A percentile compares a stretch with the other conserved stretches of the same genome.
Evolutionary conservation across 2,797 vertebrate genomes (phyloP).

Genomic region (Trichosurus vulpecula): DNA sequence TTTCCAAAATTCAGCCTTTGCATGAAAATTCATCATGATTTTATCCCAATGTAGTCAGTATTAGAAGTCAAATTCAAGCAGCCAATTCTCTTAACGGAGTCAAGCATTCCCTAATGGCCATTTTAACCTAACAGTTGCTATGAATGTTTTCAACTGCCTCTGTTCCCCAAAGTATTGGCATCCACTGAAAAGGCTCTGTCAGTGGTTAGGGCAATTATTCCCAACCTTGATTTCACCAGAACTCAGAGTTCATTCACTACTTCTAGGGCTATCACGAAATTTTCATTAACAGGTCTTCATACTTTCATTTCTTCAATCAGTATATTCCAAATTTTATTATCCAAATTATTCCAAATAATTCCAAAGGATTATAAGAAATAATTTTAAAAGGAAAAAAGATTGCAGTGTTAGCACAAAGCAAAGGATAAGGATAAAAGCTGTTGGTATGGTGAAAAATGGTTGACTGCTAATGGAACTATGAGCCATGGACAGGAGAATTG

Average conservation of each 20-base stretch:
- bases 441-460: background rate
- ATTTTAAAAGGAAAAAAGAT: slow-evolving; percentile 29
- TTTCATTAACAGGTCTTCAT: background rate
- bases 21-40: slow-evolving; percentile 57
- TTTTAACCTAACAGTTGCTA: slow-evolving; percentile 19
- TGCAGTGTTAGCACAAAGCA: slow-evolving; percentile 1
- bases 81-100: slow-evolving; percentile 45
- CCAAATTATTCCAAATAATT: background rate
- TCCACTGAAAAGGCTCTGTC: background rate
- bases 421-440: background rate
- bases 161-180: slow-evolving; percentile 16
- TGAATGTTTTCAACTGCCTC: slow-evolving; percentile 27
- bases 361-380: background rate
- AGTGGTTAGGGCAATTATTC: background rate
- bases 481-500: background rate
- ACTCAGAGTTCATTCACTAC: slow-evolving; percentile 4
- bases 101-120: slow-evolving; percentile 3
- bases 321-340: background rate
- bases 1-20: slow-evolving; percentile 41
- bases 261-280: background rate
- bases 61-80: slow-evolving; percentile 18
- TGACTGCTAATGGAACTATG: background rate
- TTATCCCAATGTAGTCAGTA: slow-evolving; percentile 47
- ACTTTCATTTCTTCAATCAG: background rate
- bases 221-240: background rate